A percentile compares a stretch with the other conserved stretches of the same genome.
Evolutionary conservation across 2,888 invertebrate species (phyloP).

Genomic region (Drosophila anomalata): DNA sequence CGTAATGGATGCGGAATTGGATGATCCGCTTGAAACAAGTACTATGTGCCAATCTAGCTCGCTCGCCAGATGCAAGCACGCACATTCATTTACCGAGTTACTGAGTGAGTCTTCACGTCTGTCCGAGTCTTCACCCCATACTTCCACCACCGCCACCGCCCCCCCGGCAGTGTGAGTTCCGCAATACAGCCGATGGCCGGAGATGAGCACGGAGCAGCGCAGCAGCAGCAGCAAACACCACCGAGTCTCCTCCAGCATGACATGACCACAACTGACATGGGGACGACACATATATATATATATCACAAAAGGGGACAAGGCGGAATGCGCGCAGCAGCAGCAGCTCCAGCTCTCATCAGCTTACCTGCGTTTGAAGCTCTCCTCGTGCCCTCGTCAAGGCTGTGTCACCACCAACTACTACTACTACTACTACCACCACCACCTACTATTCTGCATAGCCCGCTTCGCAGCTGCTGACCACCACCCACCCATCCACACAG

Average conservation of each 20-base stretch:
- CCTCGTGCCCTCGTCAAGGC: constrained; percentile 34
- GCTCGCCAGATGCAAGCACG: no score
- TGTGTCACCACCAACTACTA: constrained; percentile 8
- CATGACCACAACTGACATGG: constrained; percentile 48
- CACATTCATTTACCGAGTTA: constrained; percentile 21
- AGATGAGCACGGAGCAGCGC: constrained; percentile 67
- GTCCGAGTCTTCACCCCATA: constrained; percentile 62
- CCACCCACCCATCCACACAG: constrained; percentile 71
- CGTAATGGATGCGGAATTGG: constrained; percentile 6
- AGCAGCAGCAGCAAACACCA: constrained; percentile 75
- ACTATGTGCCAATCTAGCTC: background rate
- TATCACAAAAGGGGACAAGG: constrained; percentile 65
- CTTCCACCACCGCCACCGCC: constrained; percentile 25
- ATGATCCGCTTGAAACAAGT: background rate
- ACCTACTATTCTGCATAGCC: constrained; percentile 71
- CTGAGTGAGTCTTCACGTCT: constrained; percentile 77
- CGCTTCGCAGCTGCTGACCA: constrained; percentile 72
- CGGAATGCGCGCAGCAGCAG: constrained; percentile 77
- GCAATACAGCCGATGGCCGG: constrained; percentile 57
- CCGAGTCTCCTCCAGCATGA: constrained; percentile 66
- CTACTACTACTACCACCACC: constrained; percentile 36
- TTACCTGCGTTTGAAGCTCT: constrained; percentile 53
- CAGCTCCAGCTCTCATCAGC: constrained; percentile 73
- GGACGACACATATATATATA: constrained; percentile 20
- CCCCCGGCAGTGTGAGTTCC: constrained; percentile 50